Conservation (phyloP, 2,797 vertebrate species). For the Sylvilagus floridanus region DNA sequence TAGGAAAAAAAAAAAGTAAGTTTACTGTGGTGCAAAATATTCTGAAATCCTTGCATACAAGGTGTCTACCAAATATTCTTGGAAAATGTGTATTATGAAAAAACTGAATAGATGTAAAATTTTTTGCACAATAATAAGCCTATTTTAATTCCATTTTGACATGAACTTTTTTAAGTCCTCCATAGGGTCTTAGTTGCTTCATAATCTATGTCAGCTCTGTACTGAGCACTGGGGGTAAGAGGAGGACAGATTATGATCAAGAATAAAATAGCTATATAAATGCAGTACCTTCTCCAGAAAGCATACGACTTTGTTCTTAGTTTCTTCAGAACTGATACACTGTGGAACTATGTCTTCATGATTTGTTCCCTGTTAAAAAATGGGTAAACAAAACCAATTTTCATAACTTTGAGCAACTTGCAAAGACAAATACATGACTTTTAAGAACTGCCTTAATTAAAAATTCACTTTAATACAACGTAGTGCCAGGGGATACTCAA, state of each 20-base stretch:
- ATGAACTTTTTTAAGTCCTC: too few species aligned
- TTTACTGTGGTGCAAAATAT: too few species aligned
- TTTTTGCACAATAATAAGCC: too few species aligned
- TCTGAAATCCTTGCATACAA: too few species aligned
- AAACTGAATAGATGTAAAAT: too few species aligned
- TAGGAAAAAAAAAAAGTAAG: too few species aligned
- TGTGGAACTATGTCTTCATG: slow-evolving; percentile 95
- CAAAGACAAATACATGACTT: neutral
- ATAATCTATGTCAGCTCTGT: neutral
- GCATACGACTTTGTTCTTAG: slow-evolving; percentile 92
- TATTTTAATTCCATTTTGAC: too few species aligned
- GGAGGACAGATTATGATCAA: neutral
- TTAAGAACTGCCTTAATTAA: slow-evolving; percentile 17
- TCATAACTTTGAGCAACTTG: neutral
- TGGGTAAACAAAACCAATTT: slow-evolving; percentile 18
- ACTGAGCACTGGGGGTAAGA: neutral
- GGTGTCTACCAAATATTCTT: too few species aligned
- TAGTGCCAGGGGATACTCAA: neutral
- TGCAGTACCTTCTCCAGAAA: slow-evolving; percentile 95
- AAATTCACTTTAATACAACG: slow-evolving; percentile 26
- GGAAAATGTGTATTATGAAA: too few species aligned
- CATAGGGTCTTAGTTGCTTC: neutral
- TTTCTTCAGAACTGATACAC: slow-evolving; percentile 92
- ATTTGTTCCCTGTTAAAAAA: slow-evolving; percentile 91
- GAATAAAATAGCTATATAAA: slow-evolving; percentile 15